phyloP scores from a whole-genome alignment of 1,140 invertebrate species.

The Rhopalosiphum maidis region DNA sequence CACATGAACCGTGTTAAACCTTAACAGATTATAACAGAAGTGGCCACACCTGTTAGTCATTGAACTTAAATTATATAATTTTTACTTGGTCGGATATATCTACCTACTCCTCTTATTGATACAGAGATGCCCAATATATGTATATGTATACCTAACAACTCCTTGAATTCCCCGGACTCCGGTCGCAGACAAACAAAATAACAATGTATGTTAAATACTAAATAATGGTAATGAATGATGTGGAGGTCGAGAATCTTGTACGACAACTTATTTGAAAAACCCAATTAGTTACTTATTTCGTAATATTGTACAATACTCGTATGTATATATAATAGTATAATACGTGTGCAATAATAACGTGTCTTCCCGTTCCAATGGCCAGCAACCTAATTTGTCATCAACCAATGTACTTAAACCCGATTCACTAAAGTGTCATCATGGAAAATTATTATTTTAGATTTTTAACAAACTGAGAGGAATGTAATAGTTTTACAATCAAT shows the following conservation, averaged over 20 bases:
- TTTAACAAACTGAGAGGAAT: neutral
- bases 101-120: neutral
- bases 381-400: neutral
- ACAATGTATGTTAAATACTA: neutral
- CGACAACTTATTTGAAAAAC: neutral
- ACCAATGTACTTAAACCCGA: neutral
- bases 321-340: neutral
- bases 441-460: neutral
- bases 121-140: neutral
- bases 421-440: neutral
- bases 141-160: neutral
- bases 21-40: slow-evolving; percentile 4
- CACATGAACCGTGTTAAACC: neutral
- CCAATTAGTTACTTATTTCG: slow-evolving; percentile 25
- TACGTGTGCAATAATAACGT: neutral
- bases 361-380: neutral
- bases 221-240: neutral
- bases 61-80: slow-evolving; percentile 16
- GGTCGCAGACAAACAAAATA: neutral
- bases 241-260: neutral
- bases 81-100: neutral
- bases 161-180: neutral
- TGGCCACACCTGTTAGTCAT: slow-evolving; percentile 17
- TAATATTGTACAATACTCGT: slow-evolving; percentile 21
- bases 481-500: neutral